Base-by-base conservation (phyloP, 2,113 vertebrate genomes). In the Callorhinus ursinus region DNA sequence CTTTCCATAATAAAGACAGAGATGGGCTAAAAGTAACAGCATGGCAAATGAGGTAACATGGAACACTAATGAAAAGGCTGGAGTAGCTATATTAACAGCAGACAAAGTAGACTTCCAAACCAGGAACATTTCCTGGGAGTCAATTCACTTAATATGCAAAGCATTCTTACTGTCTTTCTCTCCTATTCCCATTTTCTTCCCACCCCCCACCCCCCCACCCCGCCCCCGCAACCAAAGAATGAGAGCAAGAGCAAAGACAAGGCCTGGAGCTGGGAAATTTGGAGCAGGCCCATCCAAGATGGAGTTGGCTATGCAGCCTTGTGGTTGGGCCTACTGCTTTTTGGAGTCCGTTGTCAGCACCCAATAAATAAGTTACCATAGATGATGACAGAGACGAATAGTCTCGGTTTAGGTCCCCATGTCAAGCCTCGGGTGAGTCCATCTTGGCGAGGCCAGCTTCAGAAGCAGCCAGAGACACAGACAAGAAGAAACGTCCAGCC, bases 401-500 rank as follows among this genome's bases (percentile, higher is more conserved):
- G 24, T 69, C 36, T 74, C 4, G 3, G 21, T 81, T 77, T 77
- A 53, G 59, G n/a, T 79, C 19, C 83, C 18, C 42, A 19, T 6
- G 57, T 71, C 80, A 95, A 65, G 16, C 33, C 22, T 83, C 55
- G 26, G 92, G 65, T 28, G 16, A 88, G 51, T 76, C 86, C 15
- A 3, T 90, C 51, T 28, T 26, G 31, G 21, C 57, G n/a, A 80
- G 57, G 51, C 39, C 84, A 33, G 33, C 13, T 91, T 93, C 80
- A 1, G 59, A 80, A 53, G 46, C 61, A 95, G 74, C 81, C 81
- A 84, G 95, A 93, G 69, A 87, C 39, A 14, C 88, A 96, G 33
- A 59, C 61, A 63, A 71, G 83, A 49, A 89, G 26, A 67, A 96
- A 46, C 4, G 26, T 65, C 94, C 65, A 88, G 71, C 84, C 74